These are phyloP conservation scores for Caenorhabditis latens DNA, from an alignment of 1,140 invertebrate genomes.

Conservation along the genomic window DNA sequence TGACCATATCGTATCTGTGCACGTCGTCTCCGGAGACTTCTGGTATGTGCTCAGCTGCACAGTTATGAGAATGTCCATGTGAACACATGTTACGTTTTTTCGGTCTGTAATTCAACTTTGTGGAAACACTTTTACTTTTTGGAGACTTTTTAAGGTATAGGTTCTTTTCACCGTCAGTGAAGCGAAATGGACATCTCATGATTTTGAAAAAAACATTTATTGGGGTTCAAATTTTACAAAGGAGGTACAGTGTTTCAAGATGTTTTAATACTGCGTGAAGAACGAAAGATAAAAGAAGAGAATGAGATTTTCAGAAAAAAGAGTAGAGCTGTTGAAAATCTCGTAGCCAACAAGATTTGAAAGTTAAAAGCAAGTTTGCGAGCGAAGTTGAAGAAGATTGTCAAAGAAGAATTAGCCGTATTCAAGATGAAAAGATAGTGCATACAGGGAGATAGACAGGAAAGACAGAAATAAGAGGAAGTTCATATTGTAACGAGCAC, in stretches of 20 bases:
- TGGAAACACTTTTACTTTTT: no score
- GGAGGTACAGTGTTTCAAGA: neutral
- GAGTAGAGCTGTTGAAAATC: neutral
- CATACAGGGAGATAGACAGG: neutral
- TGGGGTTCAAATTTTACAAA: no score
- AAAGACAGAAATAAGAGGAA: neutral
- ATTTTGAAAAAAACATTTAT: no score
- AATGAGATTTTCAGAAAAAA: neutral
- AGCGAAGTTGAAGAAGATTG: neutral
- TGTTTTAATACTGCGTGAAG: conserved; percentile 37
- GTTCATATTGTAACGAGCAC: no score
- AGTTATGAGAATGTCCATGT: conserved; percentile 23
- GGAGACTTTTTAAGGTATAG: no score
- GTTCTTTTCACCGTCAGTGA: no score
- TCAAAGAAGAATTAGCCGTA: conserved; percentile 22
- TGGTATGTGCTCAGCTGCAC: conserved; percentile 13
- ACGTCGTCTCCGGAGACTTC: conserved; percentile 25
- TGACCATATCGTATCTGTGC: conserved; percentile 42
- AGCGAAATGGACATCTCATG: no score
- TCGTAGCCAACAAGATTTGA: neutral
- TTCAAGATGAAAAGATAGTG: conserved; percentile 32
- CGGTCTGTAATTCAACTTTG: no score
- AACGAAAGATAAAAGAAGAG: neutral
- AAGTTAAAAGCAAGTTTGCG: neutral
- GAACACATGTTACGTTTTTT: neutral